Percentiles rank a stretch among this genome's conserved stretches.
These are phyloP conservation scores for Papilio glaucus DNA, from an alignment of 1,140 invertebrate genomes.

Conservation along the genomic window DNA sequence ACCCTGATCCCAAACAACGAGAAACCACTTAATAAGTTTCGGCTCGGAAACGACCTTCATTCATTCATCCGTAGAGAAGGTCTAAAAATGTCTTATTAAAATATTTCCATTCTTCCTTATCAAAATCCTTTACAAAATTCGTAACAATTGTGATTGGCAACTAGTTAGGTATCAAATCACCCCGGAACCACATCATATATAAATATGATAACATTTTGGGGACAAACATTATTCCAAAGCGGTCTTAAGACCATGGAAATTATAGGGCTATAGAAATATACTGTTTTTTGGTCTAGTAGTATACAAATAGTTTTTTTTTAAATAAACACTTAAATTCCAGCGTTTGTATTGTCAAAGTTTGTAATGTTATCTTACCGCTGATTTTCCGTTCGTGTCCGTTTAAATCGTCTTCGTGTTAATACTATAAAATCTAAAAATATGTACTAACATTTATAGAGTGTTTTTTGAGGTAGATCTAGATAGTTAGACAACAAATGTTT, in stretches of 20 bases:
- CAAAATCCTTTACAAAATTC: not conserved
- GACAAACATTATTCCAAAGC: too few species aligned
- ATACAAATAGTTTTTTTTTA: not conserved
- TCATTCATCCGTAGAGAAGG: slow-evolving; percentile 5
- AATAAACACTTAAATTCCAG: too few species aligned
- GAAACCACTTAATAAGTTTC: slow-evolving; percentile 6
- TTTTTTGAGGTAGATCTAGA: slow-evolving; percentile 3
- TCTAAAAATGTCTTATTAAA: not conserved
- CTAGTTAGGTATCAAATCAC: too few species aligned
- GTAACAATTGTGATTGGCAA: too few species aligned
- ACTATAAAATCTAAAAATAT: too few species aligned
- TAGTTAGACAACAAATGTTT: not conserved
- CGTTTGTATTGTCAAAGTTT: too few species aligned
- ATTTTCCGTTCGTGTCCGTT: too few species aligned
- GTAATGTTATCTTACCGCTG: too few species aligned
- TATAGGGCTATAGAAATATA: not conserved
- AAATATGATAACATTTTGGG: too few species aligned
- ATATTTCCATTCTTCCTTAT: not conserved
- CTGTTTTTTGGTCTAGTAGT: not conserved
- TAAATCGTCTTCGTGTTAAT: too few species aligned
- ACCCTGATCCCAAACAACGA: slow-evolving; percentile 14
- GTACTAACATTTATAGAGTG: not conserved
- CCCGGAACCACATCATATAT: too few species aligned
- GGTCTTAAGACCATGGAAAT: too few species aligned
- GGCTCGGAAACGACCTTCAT: not conserved